phyloP scores from a whole-genome alignment of 2,888 invertebrate species.

The Fragum whitleyi region DNA sequence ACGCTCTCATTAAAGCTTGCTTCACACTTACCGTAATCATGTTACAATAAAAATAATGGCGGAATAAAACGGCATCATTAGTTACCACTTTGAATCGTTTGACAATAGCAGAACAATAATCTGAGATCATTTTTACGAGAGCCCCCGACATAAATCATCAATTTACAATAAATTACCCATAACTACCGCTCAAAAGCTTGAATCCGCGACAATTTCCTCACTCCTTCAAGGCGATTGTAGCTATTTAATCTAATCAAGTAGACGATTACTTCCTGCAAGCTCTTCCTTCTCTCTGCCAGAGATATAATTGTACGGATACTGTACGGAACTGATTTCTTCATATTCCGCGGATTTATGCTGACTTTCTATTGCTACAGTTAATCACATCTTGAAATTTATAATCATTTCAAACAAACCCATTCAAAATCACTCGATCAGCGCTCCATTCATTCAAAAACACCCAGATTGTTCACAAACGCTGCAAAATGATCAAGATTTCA shows the following conservation, averaged over 20 bases:
- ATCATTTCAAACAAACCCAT: too few species aligned
- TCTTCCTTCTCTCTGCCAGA: constrained; percentile 49
- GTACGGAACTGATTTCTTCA: not conserved
- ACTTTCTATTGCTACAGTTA: too few species aligned
- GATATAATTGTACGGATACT: constrained; percentile 60
- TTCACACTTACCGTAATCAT: constrained; percentile 62
- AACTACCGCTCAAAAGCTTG: constrained; percentile 64
- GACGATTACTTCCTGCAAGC: constrained; percentile 65
- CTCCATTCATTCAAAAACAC: too few species aligned
- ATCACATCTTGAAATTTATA: too few species aligned
- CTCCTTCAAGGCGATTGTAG: constrained; percentile 63
- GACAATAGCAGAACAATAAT: constrained; percentile 63
- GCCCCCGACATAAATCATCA: constrained; percentile 63
- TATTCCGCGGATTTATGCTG: not conserved
- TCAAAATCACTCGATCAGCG: too few species aligned
- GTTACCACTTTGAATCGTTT: constrained; percentile 58
- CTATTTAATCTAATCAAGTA: constrained; percentile 63
- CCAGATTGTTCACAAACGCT: too few species aligned
- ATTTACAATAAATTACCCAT: constrained; percentile 69
- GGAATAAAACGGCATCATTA: constrained; percentile 59
- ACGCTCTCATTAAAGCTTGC: constrained; percentile 48
- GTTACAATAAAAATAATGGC: constrained; percentile 67
- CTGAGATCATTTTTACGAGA: constrained; percentile 65
- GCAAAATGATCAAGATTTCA: too few species aligned
- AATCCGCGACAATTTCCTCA: constrained; percentile 65